Conservation (phyloP, 1,140 invertebrate species). For the Drosophila novamexicana region DNA sequence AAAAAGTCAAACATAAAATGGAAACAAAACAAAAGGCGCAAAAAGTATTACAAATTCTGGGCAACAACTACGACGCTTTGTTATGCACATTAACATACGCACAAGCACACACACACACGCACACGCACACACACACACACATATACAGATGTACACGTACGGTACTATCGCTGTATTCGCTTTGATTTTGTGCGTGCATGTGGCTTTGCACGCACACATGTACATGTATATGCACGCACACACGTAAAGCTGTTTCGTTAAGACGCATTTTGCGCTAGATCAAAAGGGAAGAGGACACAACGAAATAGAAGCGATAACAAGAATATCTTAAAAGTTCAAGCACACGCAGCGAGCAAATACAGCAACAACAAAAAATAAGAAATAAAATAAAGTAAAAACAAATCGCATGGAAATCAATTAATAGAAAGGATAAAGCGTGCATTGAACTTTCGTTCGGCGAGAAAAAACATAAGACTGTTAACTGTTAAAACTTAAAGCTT, state of each 20-base stretch:
- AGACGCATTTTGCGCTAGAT: constrained; percentile 79
- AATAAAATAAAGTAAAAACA: constrained; percentile 9
- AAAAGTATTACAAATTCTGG: constrained; percentile 73
- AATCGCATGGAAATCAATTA: constrained; percentile 60
- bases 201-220: background rate
- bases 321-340: constrained; percentile 77
- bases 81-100: constrained; percentile 54
- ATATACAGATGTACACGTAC: constrained; percentile 12
- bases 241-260: constrained; percentile 40
- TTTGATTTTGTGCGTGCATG: constrained; percentile 17
- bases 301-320: constrained; percentile 1
- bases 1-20: constrained; percentile 6
- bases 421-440: constrained; percentile 74
- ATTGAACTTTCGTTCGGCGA: constrained; percentile 47
- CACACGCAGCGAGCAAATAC: constrained; percentile 40
- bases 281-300: constrained; percentile 48
- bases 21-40: constrained; percentile 45
- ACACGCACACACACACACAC: constrained; percentile 20
- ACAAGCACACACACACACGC: constrained; percentile 7
- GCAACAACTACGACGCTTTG: constrained; percentile 60
- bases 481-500: no score
- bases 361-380: constrained; percentile 8
- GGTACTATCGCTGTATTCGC: constrained; percentile 5
- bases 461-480: background rate
- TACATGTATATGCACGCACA: background rate